Evolutionary conservation across 2,113 vertebrate species (phyloP).

Genomic region (Hippocampus barbouri): DNA sequence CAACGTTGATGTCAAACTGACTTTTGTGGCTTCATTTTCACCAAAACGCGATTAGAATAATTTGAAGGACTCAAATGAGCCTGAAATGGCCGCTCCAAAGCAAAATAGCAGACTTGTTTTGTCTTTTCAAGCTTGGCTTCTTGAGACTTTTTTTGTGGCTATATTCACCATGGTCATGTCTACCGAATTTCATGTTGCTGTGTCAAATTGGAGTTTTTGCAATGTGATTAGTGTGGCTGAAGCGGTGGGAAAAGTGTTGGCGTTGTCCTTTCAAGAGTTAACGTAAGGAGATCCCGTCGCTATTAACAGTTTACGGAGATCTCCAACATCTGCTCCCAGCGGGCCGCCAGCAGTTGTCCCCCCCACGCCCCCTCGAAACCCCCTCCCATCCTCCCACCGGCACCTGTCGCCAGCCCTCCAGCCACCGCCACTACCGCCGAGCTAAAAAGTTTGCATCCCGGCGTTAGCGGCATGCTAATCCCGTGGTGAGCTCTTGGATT

Average conservation of each 20-base stretch:
- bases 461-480: conserved; percentile 1
- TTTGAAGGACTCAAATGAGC: too few species aligned
- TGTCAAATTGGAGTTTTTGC: background rate
- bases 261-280: conserved; percentile 61
- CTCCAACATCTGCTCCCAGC: conserved; percentile 71
- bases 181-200: background rate
- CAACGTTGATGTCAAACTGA: too few species aligned
- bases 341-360: conserved; percentile 64
- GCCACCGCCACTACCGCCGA: background rate
- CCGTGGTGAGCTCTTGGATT: conserved; percentile 8
- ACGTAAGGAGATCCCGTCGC: conserved; percentile 69
- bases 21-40: too few species aligned
- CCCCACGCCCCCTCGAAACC: conserved; percentile 31
- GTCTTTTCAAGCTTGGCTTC: too few species aligned
- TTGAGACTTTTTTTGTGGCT: too few species aligned
- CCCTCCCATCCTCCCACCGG: conserved; percentile 22
- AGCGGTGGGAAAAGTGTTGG: conserved; percentile 6
- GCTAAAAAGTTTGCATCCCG: background rate
- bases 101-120: too few species aligned
- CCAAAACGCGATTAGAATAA: too few species aligned
- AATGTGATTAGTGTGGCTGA: background rate
- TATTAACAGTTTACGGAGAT: conserved; percentile 72
- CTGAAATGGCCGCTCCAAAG: too few species aligned
- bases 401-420: conserved; percentile 55
- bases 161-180: background rate